Evolutionary conservation across 2,888 invertebrate genomes (phyloP).

Genomic region (Lasioglossum malachurum): DNA sequence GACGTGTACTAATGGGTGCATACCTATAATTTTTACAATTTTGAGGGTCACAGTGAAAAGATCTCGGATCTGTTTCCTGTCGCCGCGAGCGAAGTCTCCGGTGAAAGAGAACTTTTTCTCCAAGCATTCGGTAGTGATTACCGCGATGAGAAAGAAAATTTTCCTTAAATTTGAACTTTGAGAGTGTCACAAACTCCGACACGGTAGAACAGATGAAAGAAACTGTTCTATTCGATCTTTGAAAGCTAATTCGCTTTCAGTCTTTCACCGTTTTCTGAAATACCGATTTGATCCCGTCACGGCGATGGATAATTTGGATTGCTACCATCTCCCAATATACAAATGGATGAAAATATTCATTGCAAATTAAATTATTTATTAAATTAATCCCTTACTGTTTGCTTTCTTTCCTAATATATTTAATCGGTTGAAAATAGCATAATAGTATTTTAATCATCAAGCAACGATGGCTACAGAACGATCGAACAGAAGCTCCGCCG

Average conservation of each 20-base stretch:
- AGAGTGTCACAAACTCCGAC: slow-evolving; percentile 15
- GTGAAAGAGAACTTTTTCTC: neutral
- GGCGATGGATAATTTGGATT: neutral
- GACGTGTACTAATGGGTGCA: neutral
- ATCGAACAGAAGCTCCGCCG: neutral
- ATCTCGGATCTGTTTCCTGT: neutral
- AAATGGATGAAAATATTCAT: too few relatives aligned
- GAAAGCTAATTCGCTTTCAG: neutral
- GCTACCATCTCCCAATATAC: too few relatives aligned
- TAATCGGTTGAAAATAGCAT: too few relatives aligned
- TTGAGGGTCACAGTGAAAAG: neutral
- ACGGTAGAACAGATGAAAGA: neutral
- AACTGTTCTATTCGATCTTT: neutral
- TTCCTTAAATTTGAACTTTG: slow-evolving; percentile 27
- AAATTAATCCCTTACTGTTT: too few relatives aligned
- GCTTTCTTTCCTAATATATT: too few relatives aligned
- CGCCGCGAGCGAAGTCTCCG: neutral
- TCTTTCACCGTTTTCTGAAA: neutral
- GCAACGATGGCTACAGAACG: neutral
- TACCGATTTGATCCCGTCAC: neutral
- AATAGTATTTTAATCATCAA: too few relatives aligned
- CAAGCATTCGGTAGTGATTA: neutral
- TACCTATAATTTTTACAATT: neutral
- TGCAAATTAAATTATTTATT: too few relatives aligned
- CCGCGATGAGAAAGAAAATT: neutral